Evolutionary conservation across 2,113 vertebrate species (phyloP).

Genomic region (Brachypodius melanocephalos): DNA sequence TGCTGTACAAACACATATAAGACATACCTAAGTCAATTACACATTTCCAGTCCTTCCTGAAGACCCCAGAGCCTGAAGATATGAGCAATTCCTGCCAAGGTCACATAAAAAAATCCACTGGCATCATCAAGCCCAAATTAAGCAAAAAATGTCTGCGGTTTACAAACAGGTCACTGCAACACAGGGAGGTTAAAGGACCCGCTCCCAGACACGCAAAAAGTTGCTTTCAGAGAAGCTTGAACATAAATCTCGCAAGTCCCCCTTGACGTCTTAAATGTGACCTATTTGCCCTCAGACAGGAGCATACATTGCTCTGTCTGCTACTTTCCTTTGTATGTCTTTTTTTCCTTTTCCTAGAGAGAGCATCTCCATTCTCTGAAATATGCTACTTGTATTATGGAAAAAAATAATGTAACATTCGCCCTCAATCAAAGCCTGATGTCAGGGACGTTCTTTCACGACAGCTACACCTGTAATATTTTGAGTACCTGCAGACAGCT

Average conservation of each 20-base stretch:
- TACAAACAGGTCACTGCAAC: slow-evolving; percentile 37
- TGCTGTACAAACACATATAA: background rate
- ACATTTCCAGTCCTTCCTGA: background rate
- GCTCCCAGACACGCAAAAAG: background rate
- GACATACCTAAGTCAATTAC: fast-evolving
- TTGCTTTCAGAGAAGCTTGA: background rate
- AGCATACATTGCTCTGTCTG: background rate
- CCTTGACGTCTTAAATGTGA: background rate
- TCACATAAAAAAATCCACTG: background rate
- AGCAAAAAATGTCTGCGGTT: background rate
- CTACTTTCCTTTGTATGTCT: background rate
- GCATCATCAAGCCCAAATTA: slow-evolving; percentile 6
- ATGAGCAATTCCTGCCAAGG: background rate
- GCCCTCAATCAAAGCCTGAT: background rate
- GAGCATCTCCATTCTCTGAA: background rate
- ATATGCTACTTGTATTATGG: background rate
- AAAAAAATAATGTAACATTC: background rate
- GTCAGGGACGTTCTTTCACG: background rate
- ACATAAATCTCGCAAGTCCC: slow-evolving; percentile 35
- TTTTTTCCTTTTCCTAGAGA: background rate
- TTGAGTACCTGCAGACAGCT: background rate
- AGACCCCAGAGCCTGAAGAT: background rate
- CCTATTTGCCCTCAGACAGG: background rate
- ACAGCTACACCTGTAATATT: background rate
- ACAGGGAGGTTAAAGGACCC: slow-evolving; percentile 17